Conservation (phyloP, 2,888 invertebrate species). For the Drosophila parthenogenetica region DNA sequence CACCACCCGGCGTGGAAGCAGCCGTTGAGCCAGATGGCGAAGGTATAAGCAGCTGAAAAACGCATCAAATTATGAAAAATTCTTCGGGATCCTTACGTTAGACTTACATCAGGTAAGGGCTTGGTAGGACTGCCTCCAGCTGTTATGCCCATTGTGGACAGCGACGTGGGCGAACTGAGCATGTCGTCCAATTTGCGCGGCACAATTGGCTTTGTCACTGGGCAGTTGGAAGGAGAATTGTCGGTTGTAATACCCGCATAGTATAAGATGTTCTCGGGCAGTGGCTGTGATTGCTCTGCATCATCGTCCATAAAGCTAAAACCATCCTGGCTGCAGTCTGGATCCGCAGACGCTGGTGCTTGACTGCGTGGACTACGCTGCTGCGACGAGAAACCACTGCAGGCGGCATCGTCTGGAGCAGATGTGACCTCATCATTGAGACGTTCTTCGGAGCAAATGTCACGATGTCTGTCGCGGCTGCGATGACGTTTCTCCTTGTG, state of each 20-base stretch:
- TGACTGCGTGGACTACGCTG: constrained; percentile 64
- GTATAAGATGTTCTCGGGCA: constrained; percentile 83
- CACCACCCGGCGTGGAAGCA: constrained; percentile 81
- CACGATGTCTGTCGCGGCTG: constrained; percentile 59
- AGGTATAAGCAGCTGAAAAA: constrained; percentile 75
- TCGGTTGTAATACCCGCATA: constrained; percentile 84
- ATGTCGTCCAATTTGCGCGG: constrained; percentile 81
- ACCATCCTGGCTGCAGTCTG: constrained; percentile 87
- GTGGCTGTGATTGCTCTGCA: constrained; percentile 84
- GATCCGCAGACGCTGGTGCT: constrained; percentile 80
- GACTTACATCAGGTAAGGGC: constrained; percentile 76
- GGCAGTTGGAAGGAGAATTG: constrained; percentile 84
- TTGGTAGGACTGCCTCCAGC: constrained; percentile 65
- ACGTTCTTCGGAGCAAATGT: constrained; percentile 39
- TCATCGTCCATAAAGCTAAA: constrained; percentile 87
- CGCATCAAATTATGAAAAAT: not conserved
- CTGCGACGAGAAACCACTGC: constrained; percentile 49
- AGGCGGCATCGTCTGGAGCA: constrained; percentile 50
- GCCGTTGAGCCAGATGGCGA: constrained; percentile 82
- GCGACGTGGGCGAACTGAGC: constrained; percentile 72
- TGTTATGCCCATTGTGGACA: constrained; percentile 52
- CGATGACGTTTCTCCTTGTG: constrained; percentile 88
- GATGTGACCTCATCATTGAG: constrained; percentile 46
- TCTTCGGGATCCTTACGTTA: not conserved
- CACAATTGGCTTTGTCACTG: constrained; percentile 83